Conservation (phyloP, 2,888 invertebrate species). For the Mythimna impura region DNA sequence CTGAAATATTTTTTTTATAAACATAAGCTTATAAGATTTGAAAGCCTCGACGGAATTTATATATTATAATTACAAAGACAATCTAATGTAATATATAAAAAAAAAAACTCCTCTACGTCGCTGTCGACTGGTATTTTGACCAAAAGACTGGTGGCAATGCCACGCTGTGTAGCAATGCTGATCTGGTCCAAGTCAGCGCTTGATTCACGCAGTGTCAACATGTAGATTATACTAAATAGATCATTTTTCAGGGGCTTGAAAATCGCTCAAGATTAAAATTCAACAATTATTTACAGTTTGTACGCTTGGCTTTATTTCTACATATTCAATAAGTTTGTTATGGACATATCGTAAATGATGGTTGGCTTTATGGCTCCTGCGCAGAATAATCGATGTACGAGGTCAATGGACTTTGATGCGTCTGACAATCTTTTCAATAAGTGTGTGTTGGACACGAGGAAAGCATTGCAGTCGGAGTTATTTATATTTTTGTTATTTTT, state of each 20-base stretch:
- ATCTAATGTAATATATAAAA: no score
- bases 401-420: constrained; percentile 11
- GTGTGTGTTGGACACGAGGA: neutral
- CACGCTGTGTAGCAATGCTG: no score
- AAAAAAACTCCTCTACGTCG: no score
- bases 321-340: neutral
- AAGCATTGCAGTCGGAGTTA: neutral
- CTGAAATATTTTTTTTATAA: constrained; percentile 22
- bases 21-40: constrained; percentile 1
- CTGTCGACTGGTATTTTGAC: no score
- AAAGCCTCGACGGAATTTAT: neutral
- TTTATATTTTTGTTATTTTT: no score
- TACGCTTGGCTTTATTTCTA: neutral
- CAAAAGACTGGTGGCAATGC: no score
- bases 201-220: no score
- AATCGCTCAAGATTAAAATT: neutral
- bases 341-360: constrained; percentile 6
- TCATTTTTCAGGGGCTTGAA: neutral
- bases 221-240: neutral
- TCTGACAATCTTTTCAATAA: neutral
- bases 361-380: neutral
- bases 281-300: neutral
- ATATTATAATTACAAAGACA: no score
- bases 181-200: no score
- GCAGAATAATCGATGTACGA: constrained; percentile 23